A percentile compares a stretch with the other conserved stretches of the same genome.
Conservation (phyloP, 2,797 vertebrate genomes). For the Todus mexicanus region DNA sequence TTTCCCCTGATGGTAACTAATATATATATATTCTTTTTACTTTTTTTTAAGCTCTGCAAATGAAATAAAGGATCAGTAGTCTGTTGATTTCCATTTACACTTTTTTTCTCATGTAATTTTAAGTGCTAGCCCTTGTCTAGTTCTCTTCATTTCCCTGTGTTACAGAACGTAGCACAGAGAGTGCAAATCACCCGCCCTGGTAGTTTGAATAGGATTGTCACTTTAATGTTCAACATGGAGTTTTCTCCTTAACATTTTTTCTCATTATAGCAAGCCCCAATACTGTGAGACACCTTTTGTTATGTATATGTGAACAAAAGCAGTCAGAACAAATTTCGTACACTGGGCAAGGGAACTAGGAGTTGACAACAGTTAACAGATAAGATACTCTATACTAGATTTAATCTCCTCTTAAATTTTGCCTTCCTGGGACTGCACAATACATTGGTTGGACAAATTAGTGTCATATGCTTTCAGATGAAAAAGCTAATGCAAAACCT, state of each 20-base stretch:
- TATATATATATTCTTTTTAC: neutral
- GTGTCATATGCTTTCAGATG: neutral
- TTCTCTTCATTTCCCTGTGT: neutral
- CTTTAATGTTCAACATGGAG: slow-evolving; percentile 42
- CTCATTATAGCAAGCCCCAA: slow-evolving; percentile 30
- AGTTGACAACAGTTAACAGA: slow-evolving; percentile 34
- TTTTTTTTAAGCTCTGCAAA: slow-evolving; percentile 1
- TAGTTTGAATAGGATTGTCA: slow-evolving; percentile 32
- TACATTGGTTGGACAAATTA: neutral
- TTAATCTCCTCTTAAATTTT: neutral
- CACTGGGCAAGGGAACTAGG: slow-evolving; percentile 1
- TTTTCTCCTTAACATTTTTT: slow-evolving; percentile 43
- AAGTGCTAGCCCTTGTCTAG: slow-evolving; percentile 1
- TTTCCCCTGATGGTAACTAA: neutral
- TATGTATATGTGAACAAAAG: slow-evolving; percentile 57
- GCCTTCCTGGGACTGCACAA: neutral
- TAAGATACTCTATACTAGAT: neutral
- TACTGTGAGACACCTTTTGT: slow-evolving; percentile 50
- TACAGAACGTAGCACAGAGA: neutral
- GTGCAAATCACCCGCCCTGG: neutral
- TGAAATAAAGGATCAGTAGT: neutral
- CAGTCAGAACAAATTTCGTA: slow-evolving; percentile 54
- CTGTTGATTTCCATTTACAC: slow-evolving; percentile 16
- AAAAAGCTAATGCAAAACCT: neutral
- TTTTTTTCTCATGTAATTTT: slow-evolving; percentile 36